Conservation (phyloP, 2,113 vertebrate genomes). For the Chloropsis cyanopogon region DNA sequence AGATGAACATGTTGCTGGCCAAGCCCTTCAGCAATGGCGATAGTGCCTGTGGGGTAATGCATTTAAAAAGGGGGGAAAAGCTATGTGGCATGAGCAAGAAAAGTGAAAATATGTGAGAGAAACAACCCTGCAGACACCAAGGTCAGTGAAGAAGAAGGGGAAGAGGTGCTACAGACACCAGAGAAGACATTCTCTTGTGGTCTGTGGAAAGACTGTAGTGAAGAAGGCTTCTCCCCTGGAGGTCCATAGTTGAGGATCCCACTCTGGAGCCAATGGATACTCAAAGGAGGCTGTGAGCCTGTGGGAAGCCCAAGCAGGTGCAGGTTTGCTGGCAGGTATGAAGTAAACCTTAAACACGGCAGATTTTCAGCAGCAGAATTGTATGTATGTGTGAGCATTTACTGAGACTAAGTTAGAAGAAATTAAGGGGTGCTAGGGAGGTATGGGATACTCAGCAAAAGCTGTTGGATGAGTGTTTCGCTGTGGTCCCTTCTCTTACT, state of each 20-base stretch:
- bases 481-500: not conserved
- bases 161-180: not conserved
- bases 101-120: not conserved
- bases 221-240: not conserved
- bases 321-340: not conserved
- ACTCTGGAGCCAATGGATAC: not conserved
- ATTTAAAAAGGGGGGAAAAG: not conserved
- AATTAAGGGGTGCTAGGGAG: not conserved
- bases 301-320: not conserved
- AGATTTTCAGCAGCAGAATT: not conserved
- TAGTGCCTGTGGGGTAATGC: not conserved
- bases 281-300: not conserved
- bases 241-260: no score
- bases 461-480: not conserved
- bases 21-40: accelerated
- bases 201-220: not conserved
- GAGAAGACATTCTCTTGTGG: not conserved
- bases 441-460: not conserved
- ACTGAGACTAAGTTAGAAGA: not conserved
- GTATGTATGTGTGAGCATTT: not conserved
- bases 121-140: not conserved
- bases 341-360: not conserved
- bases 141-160: not conserved
- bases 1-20: not conserved
- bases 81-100: not conserved